phyloP scores from a whole-genome alignment of 2,888 invertebrate species.

The Pollenia angustigena region DNA sequence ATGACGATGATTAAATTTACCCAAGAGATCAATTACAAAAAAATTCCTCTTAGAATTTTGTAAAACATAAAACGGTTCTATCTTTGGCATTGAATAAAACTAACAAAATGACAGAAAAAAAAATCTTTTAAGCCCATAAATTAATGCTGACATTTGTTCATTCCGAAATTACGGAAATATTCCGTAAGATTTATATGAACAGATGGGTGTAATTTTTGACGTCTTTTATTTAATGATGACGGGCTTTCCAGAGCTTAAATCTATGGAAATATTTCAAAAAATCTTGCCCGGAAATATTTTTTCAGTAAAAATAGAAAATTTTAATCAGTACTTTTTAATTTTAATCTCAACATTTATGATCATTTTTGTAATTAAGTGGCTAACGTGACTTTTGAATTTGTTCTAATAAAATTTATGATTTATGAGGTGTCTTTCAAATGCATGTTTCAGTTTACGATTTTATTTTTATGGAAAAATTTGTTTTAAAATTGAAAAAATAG shows the following conservation, averaged over 20 bases:
- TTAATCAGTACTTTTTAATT: slow-evolving; percentile 30
- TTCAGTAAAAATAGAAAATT: slow-evolving; percentile 8
- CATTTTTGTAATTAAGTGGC: background rate
- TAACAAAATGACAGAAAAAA: background rate
- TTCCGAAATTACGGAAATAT: slow-evolving; percentile 14
- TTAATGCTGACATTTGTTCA: background rate
- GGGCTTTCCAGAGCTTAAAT: background rate
- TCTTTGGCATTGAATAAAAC: slow-evolving; percentile 26
- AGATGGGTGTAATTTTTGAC: background rate
- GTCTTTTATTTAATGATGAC: too few species aligned
- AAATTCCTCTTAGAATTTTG: background rate
- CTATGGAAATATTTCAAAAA: background rate
- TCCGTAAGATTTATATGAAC: background rate
- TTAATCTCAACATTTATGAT: background rate
- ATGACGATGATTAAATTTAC: background rate
- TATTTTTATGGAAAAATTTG: background rate
- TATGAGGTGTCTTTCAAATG: background rate
- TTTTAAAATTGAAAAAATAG: too few species aligned
- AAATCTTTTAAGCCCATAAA: slow-evolving; percentile 18
- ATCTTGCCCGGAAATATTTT: slow-evolving; percentile 1
- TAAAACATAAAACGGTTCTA: background rate
- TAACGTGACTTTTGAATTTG: slow-evolving; percentile 37
- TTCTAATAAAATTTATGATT: background rate
- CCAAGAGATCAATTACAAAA: slow-evolving; percentile 28
- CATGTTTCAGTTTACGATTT: background rate